Percentiles rank a stretch among this genome's conserved stretches.
Conservation (phyloP, 1,140 invertebrate species). For the Onthophagus taurus region DNA sequence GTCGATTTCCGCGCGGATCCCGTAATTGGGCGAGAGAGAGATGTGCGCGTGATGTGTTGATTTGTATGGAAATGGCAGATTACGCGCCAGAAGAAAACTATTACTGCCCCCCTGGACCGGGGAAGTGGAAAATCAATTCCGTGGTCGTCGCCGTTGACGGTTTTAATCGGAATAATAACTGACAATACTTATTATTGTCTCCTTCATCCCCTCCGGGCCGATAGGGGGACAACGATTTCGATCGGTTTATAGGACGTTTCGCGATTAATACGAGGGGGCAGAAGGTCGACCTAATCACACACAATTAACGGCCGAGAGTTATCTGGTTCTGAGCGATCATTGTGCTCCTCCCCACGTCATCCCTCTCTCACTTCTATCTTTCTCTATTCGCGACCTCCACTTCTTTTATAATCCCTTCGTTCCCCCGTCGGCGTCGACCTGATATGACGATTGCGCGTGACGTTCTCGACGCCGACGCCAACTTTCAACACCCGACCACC, state of each 20-base stretch:
- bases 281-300: conserved; percentile 10
- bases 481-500: not conserved
- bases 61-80: too few relatives aligned
- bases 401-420: not conserved
- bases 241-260: conserved; percentile 9
- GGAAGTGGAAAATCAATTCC: too few relatives aligned
- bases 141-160: too few relatives aligned
- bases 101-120: too few relatives aligned
- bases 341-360: conserved; percentile 8
- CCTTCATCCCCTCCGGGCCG: too few relatives aligned
- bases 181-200: conserved; percentile 11
- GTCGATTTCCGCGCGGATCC: too few relatives aligned
- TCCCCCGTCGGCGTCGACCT: not conserved
- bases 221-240: conserved; percentile 1
- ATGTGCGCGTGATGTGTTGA: too few relatives aligned
- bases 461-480: not conserved
- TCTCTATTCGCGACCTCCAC: not conserved
- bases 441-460: not conserved
- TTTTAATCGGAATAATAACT: conserved; percentile 14
- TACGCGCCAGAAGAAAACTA: too few relatives aligned
- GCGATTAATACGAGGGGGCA: not conserved
- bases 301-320: conserved; percentile 16
- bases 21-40: too few relatives aligned
- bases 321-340: conserved; percentile 21
- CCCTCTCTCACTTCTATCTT: not conserved